Evolutionary conservation across 2,797 vertebrate species (phyloP).

Genomic region (Silurus lanzhouensis): DNA sequence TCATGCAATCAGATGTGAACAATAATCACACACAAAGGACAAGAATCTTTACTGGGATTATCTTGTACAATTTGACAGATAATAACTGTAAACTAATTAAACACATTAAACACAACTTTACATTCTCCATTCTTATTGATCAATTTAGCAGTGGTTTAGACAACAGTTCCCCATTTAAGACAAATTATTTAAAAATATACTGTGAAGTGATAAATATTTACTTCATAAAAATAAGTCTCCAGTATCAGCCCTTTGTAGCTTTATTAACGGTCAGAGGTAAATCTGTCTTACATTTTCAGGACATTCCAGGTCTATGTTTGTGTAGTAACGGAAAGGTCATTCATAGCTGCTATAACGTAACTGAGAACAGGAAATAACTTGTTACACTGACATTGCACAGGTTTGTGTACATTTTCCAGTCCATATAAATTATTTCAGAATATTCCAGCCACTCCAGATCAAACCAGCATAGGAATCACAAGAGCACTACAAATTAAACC

Average conservation of each 20-base stretch:
- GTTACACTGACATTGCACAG: no score
- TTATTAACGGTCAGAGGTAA: not conserved
- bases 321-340: not conserved
- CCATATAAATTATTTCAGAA: not conserved
- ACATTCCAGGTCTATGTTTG: not conserved
- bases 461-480: not conserved
- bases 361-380: not conserved
- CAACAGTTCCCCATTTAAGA: not conserved
- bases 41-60: no score
- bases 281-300: not conserved
- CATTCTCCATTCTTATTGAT: not conserved
- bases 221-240: not conserved
- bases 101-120: not conserved
- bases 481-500: not conserved
- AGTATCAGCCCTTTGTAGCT: not conserved
- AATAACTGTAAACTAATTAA: no score
- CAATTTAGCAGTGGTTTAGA: not conserved
- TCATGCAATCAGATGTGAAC: not conserved
- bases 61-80: not conserved
- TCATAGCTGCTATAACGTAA: not conserved
- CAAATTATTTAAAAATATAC: not conserved
- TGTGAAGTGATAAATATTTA: not conserved
- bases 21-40: no score
- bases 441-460: not conserved
- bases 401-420: no score